Percentiles rank a stretch among this genome's conserved stretches.
Conservation (phyloP, 2,888 invertebrate genomes). For the Stenodera caucasica region DNA sequence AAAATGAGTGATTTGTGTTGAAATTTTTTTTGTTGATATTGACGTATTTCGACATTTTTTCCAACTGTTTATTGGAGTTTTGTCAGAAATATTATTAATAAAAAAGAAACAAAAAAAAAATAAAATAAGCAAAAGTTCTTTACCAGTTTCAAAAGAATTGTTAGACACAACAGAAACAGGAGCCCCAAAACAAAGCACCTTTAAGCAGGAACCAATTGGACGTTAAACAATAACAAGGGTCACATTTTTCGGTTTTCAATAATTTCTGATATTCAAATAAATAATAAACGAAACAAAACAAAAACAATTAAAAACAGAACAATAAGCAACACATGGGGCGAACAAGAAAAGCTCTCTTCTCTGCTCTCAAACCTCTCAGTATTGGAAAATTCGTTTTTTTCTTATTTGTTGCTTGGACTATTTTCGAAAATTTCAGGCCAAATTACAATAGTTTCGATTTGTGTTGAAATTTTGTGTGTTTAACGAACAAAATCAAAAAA, state of each 20-base stretch:
- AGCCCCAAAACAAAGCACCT: conserved; percentile 31
- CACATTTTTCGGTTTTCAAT: conserved; percentile 14
- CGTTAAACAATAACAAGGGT: conserved; percentile 15
- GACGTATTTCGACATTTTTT: background rate
- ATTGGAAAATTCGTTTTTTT: too few relatives aligned
- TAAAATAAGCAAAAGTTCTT: conserved; percentile 14
- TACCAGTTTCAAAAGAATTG: conserved; percentile 20
- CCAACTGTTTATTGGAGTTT: conserved; percentile 1
- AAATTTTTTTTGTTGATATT: background rate
- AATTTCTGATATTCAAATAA: background rate
- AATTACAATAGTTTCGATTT: background rate
- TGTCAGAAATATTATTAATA: background rate
- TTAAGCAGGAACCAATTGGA: conserved; percentile 24
- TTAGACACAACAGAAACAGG: conserved; percentile 27
- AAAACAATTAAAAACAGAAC: background rate
- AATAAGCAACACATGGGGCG: background rate
- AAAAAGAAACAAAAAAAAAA: background rate
- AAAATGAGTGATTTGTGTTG: background rate
- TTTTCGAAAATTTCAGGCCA: conserved; percentile 6
- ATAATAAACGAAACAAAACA: too few relatives aligned
- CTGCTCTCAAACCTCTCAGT: background rate
- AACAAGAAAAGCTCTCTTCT: background rate
- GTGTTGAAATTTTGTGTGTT: conserved; percentile 2
- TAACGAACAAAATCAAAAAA: background rate
- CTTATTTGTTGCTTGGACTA: background rate